Evolutionary conservation across 2,888 invertebrate genomes (phyloP), one percentile per base, ranked within the genome.

Genomic region (Plebejus anna): DNA sequence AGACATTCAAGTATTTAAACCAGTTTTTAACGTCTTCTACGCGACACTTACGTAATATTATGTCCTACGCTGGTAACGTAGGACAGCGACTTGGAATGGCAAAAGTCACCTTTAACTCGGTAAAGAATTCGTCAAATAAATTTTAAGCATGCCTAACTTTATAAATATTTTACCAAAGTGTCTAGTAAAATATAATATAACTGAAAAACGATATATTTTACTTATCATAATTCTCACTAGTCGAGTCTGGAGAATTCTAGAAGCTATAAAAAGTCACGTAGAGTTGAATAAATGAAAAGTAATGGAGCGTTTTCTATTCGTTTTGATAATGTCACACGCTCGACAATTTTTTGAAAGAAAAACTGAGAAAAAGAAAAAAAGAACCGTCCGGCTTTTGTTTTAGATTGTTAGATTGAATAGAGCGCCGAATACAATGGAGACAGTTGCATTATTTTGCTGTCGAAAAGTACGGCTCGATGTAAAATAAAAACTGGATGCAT

Each of bases 371-470:
- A 73, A 73, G 13, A 55, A 51, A 51, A 51, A 51, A 72, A 73
- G 51, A 73, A 13, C 32, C 51, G 47, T 28, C 71, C n/a, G 9
- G 42, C 73, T 73, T 73, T 73, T 73, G 73, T 73, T 73, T 73
- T 36, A 73, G 55, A 73, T 73, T 55, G 73, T 73, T 73, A 73
- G 73, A 73, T 73, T 73, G 51, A 73, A 73, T 73, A 73, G 73
- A 73, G 73, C 73, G 16, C 55, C 73, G 73, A 55, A 51, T n/a
- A 73, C 73, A 73, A 73, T 73, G 32, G 73, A 3, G 11, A 28
- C 73, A 13, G 73, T 55, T 73, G 73, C 51, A 51, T 73, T 51
- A 73, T 32, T 47, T 51, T 73, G 47, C 16, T 32, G 73, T 55
- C 51, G 16, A 13, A 73, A 55, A 51, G 32, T 55, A 51, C 4